Percentiles rank a stretch among this genome's conserved stretches.
Evolutionary conservation across 2,113 vertebrate genomes (phyloP).

Genomic region (Stigmatopora nigra): DNA sequence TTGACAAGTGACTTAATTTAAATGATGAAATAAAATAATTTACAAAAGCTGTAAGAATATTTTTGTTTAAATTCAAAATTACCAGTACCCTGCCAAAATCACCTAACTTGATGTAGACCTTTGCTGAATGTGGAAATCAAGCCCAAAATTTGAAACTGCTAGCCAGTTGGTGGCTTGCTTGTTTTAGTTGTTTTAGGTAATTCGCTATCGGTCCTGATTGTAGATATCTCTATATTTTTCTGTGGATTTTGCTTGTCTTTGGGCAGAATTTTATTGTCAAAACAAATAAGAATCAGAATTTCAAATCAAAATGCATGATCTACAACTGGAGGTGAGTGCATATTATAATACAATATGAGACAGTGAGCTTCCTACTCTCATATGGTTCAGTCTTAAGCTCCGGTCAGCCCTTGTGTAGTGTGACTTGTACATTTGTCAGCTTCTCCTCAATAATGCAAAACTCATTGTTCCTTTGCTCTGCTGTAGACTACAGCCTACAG

Average conservation of each 20-base stretch:
- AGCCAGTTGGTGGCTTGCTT: too few relatives aligned
- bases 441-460: constrained; percentile 69
- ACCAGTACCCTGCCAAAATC: too few relatives aligned
- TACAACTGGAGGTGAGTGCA: constrained; percentile 1
- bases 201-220: not conserved
- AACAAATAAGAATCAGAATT: not conserved
- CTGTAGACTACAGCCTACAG: constrained; percentile 55
- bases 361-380: constrained; percentile 11
- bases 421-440: constrained; percentile 47
- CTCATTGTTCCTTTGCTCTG: constrained; percentile 48
- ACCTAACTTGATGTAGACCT: too few relatives aligned
- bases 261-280: not conserved
- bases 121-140: too few relatives aligned
- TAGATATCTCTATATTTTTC: not conserved
- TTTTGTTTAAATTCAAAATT: too few relatives aligned
- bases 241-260: not conserved
- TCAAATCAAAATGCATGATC: not conserved
- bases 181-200: not conserved
- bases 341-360: constrained; percentile 6
- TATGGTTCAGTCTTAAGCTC: constrained; percentile 16
- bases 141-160: too few relatives aligned
- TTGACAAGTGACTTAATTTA: too few relatives aligned
- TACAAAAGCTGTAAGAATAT: too few relatives aligned
- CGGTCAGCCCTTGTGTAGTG: constrained; percentile 27
- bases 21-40: too few relatives aligned